These are phyloP conservation scores for Diabrotica undecimpunctata DNA, from an alignment of 1,140 invertebrate genomes.

Conservation along the genomic window DNA sequence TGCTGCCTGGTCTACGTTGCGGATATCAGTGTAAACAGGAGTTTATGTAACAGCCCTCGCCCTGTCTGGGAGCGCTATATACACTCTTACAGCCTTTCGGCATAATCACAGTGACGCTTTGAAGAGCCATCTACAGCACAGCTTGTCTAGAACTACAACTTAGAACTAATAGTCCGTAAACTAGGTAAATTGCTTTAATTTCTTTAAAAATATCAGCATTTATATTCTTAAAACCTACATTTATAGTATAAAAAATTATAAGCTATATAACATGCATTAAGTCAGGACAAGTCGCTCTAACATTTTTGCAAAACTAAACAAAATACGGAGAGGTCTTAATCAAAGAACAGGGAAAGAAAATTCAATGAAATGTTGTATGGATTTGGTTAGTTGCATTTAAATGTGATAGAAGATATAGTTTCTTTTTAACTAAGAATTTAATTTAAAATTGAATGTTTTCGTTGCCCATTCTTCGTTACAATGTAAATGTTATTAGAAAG, in stretches of 20 bases:
- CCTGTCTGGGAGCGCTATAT: constrained; percentile 20
- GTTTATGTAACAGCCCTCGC: constrained; percentile 32
- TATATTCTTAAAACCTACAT: constrained; percentile 34
- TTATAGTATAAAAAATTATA: constrained; percentile 34
- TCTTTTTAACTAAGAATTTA: too few relatives aligned
- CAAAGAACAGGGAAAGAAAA: too few relatives aligned
- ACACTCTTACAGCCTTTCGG: constrained; percentile 34
- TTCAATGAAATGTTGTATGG: too few relatives aligned
- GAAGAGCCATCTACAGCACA: constrained; percentile 45
- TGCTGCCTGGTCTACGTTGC: constrained; percentile 26
- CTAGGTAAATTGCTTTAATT: constrained; percentile 45
- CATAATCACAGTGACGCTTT: constrained; percentile 49
- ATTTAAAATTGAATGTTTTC: too few relatives aligned
- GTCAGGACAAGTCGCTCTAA: constrained; percentile 1
- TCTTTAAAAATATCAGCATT: constrained; percentile 45
- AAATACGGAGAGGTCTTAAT: too few relatives aligned
- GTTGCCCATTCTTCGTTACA: too few relatives aligned
- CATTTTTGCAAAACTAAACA: background rate
- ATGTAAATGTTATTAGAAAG: too few relatives aligned
- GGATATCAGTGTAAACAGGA: constrained; percentile 49
- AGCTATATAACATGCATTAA: constrained; percentile 33
- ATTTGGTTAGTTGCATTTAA: too few relatives aligned
- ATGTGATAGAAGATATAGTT: too few relatives aligned
- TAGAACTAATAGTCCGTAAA: constrained; percentile 29
- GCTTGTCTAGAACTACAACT: constrained; percentile 24